These are phyloP conservation scores for Charanyca ferruginea DNA, from an alignment of 2,888 invertebrate species.

Conservation along the genomic window DNA sequence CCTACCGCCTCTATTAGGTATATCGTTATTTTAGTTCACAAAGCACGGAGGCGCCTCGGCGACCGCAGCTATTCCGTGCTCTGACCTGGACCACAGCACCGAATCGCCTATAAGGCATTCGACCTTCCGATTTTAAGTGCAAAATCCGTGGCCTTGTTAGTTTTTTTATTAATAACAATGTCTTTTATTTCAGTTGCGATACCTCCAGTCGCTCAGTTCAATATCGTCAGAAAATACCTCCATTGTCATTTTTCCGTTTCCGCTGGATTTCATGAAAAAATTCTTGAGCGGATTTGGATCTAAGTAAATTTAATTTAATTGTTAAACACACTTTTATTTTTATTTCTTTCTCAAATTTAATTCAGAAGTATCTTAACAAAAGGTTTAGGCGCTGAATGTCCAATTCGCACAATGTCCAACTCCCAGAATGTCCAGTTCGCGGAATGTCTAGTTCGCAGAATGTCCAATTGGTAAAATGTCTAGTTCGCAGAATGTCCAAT, in stretches of 20 bases:
- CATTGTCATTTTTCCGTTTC: constrained; percentile 98
- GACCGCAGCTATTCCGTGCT: no score
- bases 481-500: no score
- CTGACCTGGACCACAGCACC: no score
- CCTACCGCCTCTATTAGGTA: neutral
- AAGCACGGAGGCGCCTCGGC: no score
- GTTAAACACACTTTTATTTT: neutral
- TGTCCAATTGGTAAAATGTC: no score
- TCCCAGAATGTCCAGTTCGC: no score
- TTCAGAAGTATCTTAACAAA: no score
- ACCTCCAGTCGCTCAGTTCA: constrained; percentile 97
- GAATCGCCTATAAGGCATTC: no score
- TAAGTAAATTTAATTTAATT: constrained; percentile 58
- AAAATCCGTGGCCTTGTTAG: neutral
- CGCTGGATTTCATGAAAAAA: constrained; percentile 94
- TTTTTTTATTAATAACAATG: neutral
- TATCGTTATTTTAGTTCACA: no score
- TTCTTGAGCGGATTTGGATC: constrained; percentile 79
- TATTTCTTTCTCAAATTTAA: constrained; percentile 14
- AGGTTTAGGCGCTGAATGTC: no score
- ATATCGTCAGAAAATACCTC: constrained; percentile 99
- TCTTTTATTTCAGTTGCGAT: constrained; percentile 93
- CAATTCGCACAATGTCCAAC: no score
- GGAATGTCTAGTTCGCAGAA: no score
- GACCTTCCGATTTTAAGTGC: neutral